Evolutionary conservation across 1,140 invertebrate genomes (phyloP).

Genomic region (Hyposmocoma kahamanoa): DNA sequence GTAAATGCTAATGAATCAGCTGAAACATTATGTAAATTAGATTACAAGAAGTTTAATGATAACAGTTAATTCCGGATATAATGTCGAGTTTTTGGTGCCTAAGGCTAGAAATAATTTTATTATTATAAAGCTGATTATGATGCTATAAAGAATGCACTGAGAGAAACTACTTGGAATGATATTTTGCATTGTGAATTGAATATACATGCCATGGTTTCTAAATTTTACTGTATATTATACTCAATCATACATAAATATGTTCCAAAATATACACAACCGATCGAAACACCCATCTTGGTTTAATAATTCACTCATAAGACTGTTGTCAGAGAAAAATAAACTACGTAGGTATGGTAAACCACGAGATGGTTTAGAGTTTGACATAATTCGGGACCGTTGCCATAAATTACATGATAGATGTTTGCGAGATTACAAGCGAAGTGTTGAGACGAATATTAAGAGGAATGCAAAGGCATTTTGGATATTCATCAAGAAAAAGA

Average conservation of each 20-base stretch:
- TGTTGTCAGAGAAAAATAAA: background rate
- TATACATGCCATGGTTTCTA: background rate
- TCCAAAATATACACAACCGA: background rate
- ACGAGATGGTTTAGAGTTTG: slow-evolving; percentile 9
- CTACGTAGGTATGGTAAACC: slow-evolving; percentile 3
- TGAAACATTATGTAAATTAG: background rate
- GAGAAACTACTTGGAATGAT: background rate
- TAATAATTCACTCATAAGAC: background rate
- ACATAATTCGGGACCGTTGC: slow-evolving; percentile 7
- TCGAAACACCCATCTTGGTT: background rate
- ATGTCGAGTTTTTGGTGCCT: background rate
- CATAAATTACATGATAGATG: slow-evolving; percentile 10
- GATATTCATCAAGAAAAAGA: slow-evolving; percentile 10
- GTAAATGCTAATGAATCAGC: background rate
- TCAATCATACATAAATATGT: background rate
- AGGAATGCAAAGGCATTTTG: slow-evolving; percentile 12
- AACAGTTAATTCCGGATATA: background rate
- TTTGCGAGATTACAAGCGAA: slow-evolving; percentile 6
- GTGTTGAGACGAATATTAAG: slow-evolving; percentile 6
- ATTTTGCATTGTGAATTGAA: too few species aligned
- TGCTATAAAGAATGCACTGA: background rate
- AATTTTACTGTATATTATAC: background rate
- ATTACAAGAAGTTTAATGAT: background rate
- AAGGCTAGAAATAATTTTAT: background rate
- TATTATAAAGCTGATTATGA: background rate